Evolutionary conservation across 2,113 vertebrate genomes (phyloP), one percentile per base, ranked within the genome.

Genomic region (Peromyscus maniculatus): DNA sequence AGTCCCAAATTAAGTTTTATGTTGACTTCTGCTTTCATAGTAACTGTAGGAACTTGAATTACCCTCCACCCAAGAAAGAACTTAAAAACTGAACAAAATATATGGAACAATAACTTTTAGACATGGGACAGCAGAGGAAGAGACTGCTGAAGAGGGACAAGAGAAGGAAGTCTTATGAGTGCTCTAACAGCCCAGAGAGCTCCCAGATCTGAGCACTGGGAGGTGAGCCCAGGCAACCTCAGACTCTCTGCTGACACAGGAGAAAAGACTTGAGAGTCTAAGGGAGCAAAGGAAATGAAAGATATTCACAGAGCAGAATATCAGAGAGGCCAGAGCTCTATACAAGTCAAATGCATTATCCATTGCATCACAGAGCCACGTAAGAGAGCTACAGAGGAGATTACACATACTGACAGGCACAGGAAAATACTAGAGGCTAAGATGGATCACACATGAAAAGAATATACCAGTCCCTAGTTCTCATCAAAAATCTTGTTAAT

Each of bases 61-160:
- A 92, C 4, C 33, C 69, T 94, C 59, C 49, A 28, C 80, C 6
- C 49, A 49, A 87, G 19, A 90, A 94, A 95, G 19, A 88, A 78
- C 17, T 86, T n/a, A 77, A 82, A 89, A 82, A 78, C 0, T 91
- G 46, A 11, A 93, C 80, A 91, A 92, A 96, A 93, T 39, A 72
- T 52, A 72, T 80, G 19, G 52, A 84, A 91, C 11, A 75, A 87
- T 62, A 19, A 59, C 90, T 96, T 96, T 92, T 75, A 79, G 46
- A 97, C 55, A 89, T 8, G 13, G 9, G 49, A 71, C n/a, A 77
- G 21, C 24, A 92, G 89, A 78, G 21, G 36, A 82, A 33, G 11
- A 16, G 28, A 71, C 19, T 33, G 12, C 28, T 46, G 8, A 71
- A 74, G 74, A 33, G 28, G 16, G 90, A 87, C 36, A 87, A 84